A percentile compares a stretch with the other conserved stretches of the same genome.
Conservation (phyloP, 2,113 vertebrate genomes). For the Ammodytes dubius region DNA sequence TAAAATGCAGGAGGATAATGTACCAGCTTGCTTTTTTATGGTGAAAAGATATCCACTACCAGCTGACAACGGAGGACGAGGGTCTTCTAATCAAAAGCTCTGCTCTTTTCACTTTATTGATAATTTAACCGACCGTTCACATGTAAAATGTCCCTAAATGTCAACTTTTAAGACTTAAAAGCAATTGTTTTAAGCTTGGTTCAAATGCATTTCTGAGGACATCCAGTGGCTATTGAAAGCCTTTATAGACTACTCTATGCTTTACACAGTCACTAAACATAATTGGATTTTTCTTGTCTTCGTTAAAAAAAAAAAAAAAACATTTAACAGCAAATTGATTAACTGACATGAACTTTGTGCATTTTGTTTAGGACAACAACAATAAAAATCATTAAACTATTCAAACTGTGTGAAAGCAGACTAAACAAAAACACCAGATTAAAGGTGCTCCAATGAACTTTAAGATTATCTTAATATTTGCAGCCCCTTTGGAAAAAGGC, state of each 20-base stretch:
- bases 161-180: background rate
- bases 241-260: background rate
- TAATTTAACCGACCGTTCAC: background rate
- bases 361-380: background rate
- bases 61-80: background rate
- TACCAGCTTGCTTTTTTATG: background rate
- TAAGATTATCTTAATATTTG: no score
- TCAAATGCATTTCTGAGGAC: background rate
- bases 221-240: background rate
- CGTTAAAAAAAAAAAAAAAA: background rate
- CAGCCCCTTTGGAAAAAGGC: no score
- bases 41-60: background rate
- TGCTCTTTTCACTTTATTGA: background rate
- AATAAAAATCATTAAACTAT: background rate
- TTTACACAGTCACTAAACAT: background rate
- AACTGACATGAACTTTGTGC: background rate
- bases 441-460: no score
- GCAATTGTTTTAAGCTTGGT: background rate
- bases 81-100: constrained; percentile 4
- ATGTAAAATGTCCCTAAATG: no score
- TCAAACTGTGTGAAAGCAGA: background rate
- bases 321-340: background rate
- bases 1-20: background rate
- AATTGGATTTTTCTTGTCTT: background rate
- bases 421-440: background rate